A percentile compares a stretch with the other conserved stretches of the same genome.
Evolutionary conservation across 2,797 vertebrate genomes (phyloP).

Genomic region (Chaenodraco wilsoni): DNA sequence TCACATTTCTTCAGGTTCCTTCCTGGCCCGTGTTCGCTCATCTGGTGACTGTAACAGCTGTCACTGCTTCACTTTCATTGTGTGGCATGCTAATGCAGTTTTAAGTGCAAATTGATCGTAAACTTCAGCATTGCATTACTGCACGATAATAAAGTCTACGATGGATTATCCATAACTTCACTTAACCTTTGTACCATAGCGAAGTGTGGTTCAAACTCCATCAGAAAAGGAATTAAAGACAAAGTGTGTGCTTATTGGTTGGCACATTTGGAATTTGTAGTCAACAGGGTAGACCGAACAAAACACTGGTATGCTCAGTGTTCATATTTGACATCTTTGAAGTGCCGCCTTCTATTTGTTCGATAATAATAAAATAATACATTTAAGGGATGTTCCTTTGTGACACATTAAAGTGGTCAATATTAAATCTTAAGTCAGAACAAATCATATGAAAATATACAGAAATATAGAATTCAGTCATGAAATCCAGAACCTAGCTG

Average conservation of each 20-base stretch:
- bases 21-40: background rate
- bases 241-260: background rate
- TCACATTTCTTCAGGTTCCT: too few species aligned
- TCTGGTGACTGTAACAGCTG: background rate
- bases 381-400: background rate
- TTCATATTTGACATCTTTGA: slow-evolving; percentile 13
- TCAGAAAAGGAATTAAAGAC: background rate
- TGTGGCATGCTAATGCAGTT: background rate
- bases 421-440: background rate
- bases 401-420: background rate
- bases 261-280: background rate
- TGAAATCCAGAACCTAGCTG: background rate
- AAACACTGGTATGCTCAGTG: background rate
- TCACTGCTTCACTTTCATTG: background rate
- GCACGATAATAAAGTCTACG: background rate
- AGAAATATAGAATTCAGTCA: background rate
- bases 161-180: background rate
- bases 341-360: background rate
- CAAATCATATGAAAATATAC: background rate
- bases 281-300: background rate
- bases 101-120: background rate
- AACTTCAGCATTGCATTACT: background rate
- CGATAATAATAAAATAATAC: background rate
- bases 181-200: background rate
- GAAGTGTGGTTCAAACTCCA: background rate